Evolutionary conservation across 2,888 invertebrate genomes (phyloP), one percentile per base, ranked within the genome.

Genomic region (Eristalinus sepulchralis): DNA sequence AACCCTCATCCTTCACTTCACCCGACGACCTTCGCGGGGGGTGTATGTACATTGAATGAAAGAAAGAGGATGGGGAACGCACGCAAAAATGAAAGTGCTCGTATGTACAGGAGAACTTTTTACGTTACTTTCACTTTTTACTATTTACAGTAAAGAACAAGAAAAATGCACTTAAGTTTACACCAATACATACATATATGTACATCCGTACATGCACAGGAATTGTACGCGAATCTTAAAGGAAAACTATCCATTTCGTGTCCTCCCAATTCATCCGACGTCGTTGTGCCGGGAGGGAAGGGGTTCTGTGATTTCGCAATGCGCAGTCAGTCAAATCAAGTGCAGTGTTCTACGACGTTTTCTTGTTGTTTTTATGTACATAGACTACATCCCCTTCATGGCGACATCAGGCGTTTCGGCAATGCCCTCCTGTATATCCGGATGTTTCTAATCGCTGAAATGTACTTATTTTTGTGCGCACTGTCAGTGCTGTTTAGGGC

Each of bases 121-220:
- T 76, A 77, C 82, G 77, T 60, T 77, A 77, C 77, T 82, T 77
- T 82, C 82, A 77, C 82, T 82, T 82, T 82, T 82, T 78, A 71
- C 77, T 62, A 80, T 80, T 80, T 68, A 63, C 70, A 81, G 63
- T 57, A 47, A 81, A 75, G 75, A 81, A 76, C 63, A 80, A 33
- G 68, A 76, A 81, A 76, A 67, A 53, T 39, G 59, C 47, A 60
- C 34, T 57, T 39, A 13, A 36, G 36, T 36, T 60, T 60, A 73
- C 60, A 66, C 66, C 33, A 31, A 53, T 11, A 36, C 24, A 64
- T 20, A 71, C 68, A 53, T 53, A 68, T 20, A 36, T 20, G 17
- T 68, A 36, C n/a, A 5, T 62, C 31, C 27, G 53, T 33, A 33
- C 11, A 17, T 33, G 17, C 71, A 20, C 22, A 33, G 22, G 53